Percentiles rank a stretch among this genome's conserved stretches.
phyloP scores from a whole-genome alignment of 35 echinoderm and acorn worm species.

The Lytechinus pictus region DNA sequence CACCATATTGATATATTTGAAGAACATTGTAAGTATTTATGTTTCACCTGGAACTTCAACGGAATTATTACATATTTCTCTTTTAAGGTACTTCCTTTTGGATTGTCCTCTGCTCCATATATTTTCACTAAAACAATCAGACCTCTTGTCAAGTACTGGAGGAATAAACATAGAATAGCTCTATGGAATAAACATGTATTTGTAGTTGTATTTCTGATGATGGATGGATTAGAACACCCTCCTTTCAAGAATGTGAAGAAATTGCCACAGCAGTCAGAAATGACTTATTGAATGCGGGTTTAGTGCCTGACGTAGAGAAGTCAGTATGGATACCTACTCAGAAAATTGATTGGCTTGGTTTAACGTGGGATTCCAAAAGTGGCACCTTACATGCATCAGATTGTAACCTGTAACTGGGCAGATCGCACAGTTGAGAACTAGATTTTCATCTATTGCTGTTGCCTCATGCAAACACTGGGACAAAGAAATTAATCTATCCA shows the following conservation, averaged over 20 bases:
- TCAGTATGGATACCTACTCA: too few relatives aligned
- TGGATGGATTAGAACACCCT: too few relatives aligned
- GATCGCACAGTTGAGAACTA: background rate
- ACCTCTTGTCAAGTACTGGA: slow-evolving; percentile 58
- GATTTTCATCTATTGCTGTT: background rate
- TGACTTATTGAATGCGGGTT: too few relatives aligned
- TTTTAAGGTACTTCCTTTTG: slow-evolving; percentile 57
- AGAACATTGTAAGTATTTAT: slow-evolving; percentile 56
- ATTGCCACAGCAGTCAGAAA: too few relatives aligned
- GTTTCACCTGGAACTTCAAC: slow-evolving; percentile 50
- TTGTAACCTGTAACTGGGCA: background rate
- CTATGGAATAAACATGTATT: too few relatives aligned
- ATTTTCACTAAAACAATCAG: slow-evolving; percentile 64
- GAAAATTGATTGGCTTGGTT: slow-evolving; percentile 31
- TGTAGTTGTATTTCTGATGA: too few relatives aligned
- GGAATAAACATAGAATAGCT: too few relatives aligned
- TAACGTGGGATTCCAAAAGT: background rate
- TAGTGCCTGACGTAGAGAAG: too few relatives aligned
- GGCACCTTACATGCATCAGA: background rate
- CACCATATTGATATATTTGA: too few relatives aligned
- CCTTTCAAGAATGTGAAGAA: too few relatives aligned
- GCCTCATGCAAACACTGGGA: background rate
- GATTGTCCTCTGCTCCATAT: slow-evolving; percentile 37
- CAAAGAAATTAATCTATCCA: background rate
- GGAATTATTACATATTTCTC: slow-evolving; percentile 41